Percentiles rank a stretch among this genome's conserved stretches.
phyloP scores from a whole-genome alignment of 2,113 vertebrate species.

The Scopus umbretta region DNA sequence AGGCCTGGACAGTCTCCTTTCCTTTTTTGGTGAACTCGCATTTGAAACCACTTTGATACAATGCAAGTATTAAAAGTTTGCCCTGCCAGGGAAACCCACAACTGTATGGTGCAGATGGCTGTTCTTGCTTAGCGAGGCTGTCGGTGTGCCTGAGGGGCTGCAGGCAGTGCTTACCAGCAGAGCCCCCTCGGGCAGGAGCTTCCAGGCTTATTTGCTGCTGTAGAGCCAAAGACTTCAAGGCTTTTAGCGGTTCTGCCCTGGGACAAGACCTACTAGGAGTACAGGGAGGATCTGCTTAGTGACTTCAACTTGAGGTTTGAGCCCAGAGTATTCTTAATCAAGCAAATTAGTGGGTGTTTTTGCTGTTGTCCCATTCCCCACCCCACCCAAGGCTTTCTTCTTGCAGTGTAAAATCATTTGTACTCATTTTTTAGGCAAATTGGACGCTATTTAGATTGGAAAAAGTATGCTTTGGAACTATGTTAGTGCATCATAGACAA shows the following conservation, averaged over 20 bases:
- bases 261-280: background rate
- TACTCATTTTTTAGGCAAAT: background rate
- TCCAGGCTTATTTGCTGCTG: background rate
- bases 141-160: background rate
- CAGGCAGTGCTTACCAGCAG: background rate
- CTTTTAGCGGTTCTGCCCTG: background rate
- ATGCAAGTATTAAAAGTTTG: background rate
- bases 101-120: background rate
- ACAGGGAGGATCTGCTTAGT: background rate
- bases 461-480: background rate
- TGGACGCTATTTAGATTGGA: background rate
- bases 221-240: background rate
- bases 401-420: background rate
- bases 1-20: background rate
- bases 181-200: background rate
- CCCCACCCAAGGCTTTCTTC: background rate
- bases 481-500: background rate
- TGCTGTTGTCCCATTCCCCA: fast-evolving
- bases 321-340: background rate
- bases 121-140: background rate
- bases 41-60: background rate
- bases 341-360: background rate
- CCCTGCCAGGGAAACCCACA: background rate
- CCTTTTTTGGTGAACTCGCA: background rate
- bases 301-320: background rate